Evolutionary conservation across 35 echinoderm and acorn worm genomes (phyloP), one percentile per base, ranked within the genome.

Genomic region (Ophioderma brevispina): DNA sequence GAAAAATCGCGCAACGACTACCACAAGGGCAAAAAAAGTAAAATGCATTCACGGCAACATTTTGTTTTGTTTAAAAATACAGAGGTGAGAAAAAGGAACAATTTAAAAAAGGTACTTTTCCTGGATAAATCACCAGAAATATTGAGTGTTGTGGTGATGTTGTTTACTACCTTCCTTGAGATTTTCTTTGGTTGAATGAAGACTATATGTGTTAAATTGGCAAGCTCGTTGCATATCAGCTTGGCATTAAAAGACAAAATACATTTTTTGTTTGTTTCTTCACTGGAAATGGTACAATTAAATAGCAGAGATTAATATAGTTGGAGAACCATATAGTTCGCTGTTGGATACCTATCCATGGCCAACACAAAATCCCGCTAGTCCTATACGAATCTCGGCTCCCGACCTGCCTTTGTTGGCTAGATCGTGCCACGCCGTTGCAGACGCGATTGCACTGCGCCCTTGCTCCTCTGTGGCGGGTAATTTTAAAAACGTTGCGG

Each of bases 231-330:
- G 59, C 59, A 70, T 70, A 1, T 70, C 59, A 70, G 59, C 59
- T 70, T 70, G 59, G 28, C 59, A 70, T 70, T 15, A 70, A 70
- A 70, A 70, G 59, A 70, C n/a, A 70, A 70, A 70, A 70, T 70
- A 70, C 59, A 70, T 30, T 70, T 70, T 6, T 18, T 46, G 4
- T 6, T 18, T 46, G 4, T 17, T 46, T 70, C n/a, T 70, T 70
- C 59, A 70, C n/a, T 70, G 5, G 59, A 70, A 70, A 70, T 70
- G 59, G 59, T 70, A 70, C 59, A 70, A 70, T 70, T 70, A 70
- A 70, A 70, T 70, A 70, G 10, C 15, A 70, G 59, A 70, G 10
- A 15, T 15, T 15, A 70, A 15, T 15, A 2, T 8, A 70, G 59
- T 70, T 70, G 59, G 59, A 70, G 59, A 70, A 25, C 17, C 59